These are phyloP conservation scores for Pipa parva DNA, from an alignment of 2,113 vertebrate genomes.

Conservation along the genomic window DNA sequence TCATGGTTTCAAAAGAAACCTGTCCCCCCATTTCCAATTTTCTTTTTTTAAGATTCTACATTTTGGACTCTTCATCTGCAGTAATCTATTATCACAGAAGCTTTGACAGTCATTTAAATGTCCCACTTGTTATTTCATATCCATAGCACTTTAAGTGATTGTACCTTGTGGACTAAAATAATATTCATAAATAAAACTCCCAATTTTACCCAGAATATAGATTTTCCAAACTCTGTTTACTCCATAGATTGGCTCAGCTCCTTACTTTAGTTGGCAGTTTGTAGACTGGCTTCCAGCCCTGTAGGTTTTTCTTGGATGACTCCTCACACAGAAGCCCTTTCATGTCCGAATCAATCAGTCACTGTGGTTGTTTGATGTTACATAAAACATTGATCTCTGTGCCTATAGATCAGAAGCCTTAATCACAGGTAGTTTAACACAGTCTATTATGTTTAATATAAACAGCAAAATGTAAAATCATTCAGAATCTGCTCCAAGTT, in stretches of 20 bases:
- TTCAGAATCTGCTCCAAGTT: slow-evolving; percentile 9
- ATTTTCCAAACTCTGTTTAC: slow-evolving; percentile 19
- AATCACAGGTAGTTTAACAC: slow-evolving; percentile 31
- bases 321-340: slow-evolving; percentile 15
- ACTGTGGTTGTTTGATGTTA: slow-evolving; percentile 34
- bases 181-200: slow-evolving; percentile 8
- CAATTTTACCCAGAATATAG: slow-evolving; percentile 15
- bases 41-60: no score
- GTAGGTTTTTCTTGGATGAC: slow-evolving; percentile 22
- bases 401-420: slow-evolving; percentile 35
- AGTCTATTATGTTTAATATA: slow-evolving; percentile 31
- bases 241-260: slow-evolving; percentile 15
- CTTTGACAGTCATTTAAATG: no score
- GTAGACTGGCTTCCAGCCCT: slow-evolving; percentile 7
- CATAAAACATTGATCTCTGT: slow-evolving; percentile 32
- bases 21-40: no score
- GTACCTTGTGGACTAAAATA: no score
- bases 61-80: no score
- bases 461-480: slow-evolving; percentile 30
- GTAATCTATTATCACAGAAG: no score
- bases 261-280: background rate
- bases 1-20: no score
- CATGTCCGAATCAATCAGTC: slow-evolving; percentile 37
- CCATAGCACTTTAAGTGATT: no score
- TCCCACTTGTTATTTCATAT: no score